Conservation (phyloP, 2,797 vertebrate species). For the Hirundo rustica region DNA sequence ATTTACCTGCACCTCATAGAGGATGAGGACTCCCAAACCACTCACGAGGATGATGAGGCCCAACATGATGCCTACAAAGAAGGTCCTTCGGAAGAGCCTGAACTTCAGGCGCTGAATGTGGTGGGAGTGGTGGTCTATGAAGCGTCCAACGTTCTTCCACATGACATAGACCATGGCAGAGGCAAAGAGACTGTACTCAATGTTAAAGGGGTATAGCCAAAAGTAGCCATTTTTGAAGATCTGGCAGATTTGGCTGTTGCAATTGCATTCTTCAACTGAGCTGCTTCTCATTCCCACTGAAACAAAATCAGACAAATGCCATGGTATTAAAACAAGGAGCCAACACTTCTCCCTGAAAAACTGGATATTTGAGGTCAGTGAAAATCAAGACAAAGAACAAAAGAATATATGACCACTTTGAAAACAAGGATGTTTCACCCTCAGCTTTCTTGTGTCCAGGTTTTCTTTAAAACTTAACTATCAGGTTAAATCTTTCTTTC, state of each 20-base stretch:
- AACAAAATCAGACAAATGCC: background rate
- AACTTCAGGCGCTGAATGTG: constrained; percentile 68
- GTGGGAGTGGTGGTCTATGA: constrained; percentile 78
- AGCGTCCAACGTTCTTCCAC: constrained; percentile 95
- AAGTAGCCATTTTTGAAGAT: constrained; percentile 87
- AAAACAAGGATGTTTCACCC: background rate
- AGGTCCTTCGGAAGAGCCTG: constrained; percentile 77
- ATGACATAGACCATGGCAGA: constrained; percentile 93
- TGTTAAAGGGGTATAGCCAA: constrained; percentile 96
- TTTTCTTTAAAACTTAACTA: background rate
- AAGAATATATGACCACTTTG: background rate
- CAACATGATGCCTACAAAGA: constrained; percentile 77
- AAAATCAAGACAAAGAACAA: background rate
- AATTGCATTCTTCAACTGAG: constrained; percentile 72
- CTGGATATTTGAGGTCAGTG: background rate
- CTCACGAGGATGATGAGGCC: constrained; percentile 79
- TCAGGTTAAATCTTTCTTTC: background rate
- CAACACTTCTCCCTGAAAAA: background rate
- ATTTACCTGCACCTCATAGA: constrained; percentile 83
- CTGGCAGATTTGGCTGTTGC: constrained; percentile 78
- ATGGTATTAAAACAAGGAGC: background rate
- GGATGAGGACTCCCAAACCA: constrained; percentile 86
- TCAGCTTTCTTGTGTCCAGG: background rate
- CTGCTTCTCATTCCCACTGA: constrained; percentile 66
- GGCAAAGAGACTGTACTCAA: constrained; percentile 96